Conservation (phyloP, 2,113 vertebrate species). For the Archilochus colubris region DNA sequence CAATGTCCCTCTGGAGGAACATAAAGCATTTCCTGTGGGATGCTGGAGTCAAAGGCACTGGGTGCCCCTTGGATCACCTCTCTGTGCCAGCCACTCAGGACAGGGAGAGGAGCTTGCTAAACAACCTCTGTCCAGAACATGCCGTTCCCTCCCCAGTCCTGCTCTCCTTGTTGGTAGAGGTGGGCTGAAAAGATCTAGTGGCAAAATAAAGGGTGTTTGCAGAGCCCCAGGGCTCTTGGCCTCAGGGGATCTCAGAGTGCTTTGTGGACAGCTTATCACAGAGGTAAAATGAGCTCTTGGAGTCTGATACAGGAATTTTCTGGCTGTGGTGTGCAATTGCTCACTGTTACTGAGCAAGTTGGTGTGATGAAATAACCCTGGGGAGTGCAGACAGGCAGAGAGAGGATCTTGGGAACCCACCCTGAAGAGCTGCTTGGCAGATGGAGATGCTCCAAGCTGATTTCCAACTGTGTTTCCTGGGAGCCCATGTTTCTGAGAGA, state of each 20-base stretch:
- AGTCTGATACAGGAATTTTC: background rate
- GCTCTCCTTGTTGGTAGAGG: background rate
- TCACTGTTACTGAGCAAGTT: background rate
- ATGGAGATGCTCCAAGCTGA: background rate
- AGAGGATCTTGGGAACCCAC: background rate
- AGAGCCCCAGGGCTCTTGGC: background rate
- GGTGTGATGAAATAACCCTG: background rate
- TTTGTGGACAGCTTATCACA: constrained; percentile 19
- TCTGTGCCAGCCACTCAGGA: background rate
- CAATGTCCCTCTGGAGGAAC: constrained; percentile 30
- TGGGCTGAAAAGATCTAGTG: constrained; percentile 27
- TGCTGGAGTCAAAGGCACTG: constrained; percentile 34
- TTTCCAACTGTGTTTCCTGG: background rate
- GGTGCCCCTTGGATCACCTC: constrained; percentile 66
- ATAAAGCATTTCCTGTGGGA: constrained; percentile 61
- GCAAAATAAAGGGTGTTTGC: background rate
- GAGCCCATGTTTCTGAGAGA: background rate
- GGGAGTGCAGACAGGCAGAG: background rate
- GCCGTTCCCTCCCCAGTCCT: constrained; percentile 11
- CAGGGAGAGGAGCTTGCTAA: constrained; percentile 55
- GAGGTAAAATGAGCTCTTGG: background rate
- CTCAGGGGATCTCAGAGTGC: background rate
- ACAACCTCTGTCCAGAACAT: constrained; percentile 52
- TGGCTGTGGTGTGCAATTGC: background rate
- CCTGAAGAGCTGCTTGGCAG: background rate